Conservation (phyloP, 2,113 vertebrate species). For the Oryzias woworae region DNA sequence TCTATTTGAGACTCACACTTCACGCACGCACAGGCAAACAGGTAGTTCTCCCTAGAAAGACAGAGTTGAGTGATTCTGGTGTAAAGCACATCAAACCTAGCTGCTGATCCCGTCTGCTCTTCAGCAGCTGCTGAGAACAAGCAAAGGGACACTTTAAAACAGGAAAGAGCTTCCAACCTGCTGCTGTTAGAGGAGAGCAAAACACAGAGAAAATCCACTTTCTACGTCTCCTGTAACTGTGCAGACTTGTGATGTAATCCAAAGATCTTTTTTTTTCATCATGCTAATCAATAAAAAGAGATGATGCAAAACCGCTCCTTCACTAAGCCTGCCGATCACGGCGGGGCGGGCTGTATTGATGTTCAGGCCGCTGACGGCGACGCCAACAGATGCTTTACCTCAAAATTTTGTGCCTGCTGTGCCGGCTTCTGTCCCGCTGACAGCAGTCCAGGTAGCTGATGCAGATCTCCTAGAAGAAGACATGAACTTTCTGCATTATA, state of each 20-base stretch:
- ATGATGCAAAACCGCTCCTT: constrained; percentile 11
- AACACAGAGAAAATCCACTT: no score
- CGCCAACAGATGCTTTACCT: constrained; percentile 78
- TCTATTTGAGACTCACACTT: constrained; percentile 91
- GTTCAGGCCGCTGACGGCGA: neutral
- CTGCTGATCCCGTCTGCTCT: no score
- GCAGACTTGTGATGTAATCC: constrained; percentile 19
- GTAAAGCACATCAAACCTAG: neutral
- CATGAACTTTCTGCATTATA: no score
- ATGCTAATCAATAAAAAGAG: constrained; percentile 49
- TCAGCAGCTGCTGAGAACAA: no score
- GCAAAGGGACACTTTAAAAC: no score
- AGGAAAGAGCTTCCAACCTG: no score
- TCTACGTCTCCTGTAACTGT: no score
- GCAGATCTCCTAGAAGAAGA: constrained; percentile 87
- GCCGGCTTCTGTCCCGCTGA: constrained; percentile 91
- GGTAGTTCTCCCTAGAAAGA: constrained; percentile 91
- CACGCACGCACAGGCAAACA: constrained; percentile 93
- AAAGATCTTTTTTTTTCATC: constrained; percentile 29
- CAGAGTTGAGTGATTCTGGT: constrained; percentile 19
- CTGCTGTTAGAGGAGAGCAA: no score
- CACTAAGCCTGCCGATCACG: constrained; percentile 26
- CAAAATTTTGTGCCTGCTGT: constrained; percentile 94
- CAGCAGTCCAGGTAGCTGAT: constrained; percentile 98
- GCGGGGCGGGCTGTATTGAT: constrained; percentile 53